These are phyloP conservation scores for Xyliphius kryptos DNA, from an alignment of 2,113 vertebrate genomes.

Conservation along the genomic window DNA sequence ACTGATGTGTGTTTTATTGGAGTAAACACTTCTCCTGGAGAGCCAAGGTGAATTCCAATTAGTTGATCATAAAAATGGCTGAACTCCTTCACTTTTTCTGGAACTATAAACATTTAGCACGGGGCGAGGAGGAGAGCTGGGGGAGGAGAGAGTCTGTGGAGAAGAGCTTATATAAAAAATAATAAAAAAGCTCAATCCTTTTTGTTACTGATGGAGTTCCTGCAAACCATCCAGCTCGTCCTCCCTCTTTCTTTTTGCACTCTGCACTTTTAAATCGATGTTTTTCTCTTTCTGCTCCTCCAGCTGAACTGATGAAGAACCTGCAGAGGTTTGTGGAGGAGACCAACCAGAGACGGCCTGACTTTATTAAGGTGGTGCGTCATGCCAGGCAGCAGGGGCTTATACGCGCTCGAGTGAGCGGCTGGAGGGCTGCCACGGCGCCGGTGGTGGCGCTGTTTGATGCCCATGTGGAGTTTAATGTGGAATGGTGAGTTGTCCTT, in stretches of 20 bases:
- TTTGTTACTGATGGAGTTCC: too few species aligned
- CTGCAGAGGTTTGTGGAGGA: slow-evolving; percentile 81
- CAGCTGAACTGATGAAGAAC: slow-evolving; percentile 89
- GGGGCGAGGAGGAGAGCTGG: too few species aligned
- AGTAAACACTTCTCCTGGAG: slow-evolving; percentile 16
- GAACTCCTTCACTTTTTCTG: background rate
- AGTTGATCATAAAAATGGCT: slow-evolving; percentile 29
- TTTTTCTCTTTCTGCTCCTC: slow-evolving; percentile 39
- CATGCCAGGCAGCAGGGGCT: slow-evolving; percentile 89
- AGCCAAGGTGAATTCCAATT: slow-evolving; percentile 23
- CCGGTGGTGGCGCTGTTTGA: slow-evolving; percentile 93
- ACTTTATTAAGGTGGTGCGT: slow-evolving; percentile 88
- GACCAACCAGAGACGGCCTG: slow-evolving; percentile 75
- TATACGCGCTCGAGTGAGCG: slow-evolving; percentile 91
- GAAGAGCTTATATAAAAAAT: too few species aligned
- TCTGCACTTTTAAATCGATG: background rate
- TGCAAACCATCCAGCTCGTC: background rate
- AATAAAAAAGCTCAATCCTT: too few species aligned
- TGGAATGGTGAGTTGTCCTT: slow-evolving; percentile 91
- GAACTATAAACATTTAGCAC: background rate
- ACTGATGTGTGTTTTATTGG: slow-evolving; percentile 22
- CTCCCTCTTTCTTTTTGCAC: background rate
- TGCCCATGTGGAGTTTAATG: slow-evolving; percentile 91
- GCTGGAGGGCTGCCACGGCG: slow-evolving; percentile 85
- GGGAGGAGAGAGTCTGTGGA: too few species aligned